Evolutionary conservation across 2,888 invertebrate species (phyloP).

Genomic region (Spodoptera picta): DNA sequence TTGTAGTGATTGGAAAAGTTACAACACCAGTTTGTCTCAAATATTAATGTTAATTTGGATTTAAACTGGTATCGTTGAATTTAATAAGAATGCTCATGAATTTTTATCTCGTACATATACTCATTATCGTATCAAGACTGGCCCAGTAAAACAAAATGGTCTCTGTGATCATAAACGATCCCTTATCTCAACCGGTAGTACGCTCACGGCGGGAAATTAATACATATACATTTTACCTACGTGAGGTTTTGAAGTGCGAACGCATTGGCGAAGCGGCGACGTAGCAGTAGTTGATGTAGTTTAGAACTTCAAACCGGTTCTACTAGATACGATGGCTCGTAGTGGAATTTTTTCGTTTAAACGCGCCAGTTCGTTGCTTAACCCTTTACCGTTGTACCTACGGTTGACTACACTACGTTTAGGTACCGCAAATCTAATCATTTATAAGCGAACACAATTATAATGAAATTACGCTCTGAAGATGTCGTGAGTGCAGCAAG

Average conservation of each 20-base stretch:
- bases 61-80: constrained; percentile 8
- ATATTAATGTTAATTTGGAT: neutral
- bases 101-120: constrained; percentile 15
- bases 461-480: constrained; percentile 13
- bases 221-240: neutral
- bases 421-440: constrained; percentile 16
- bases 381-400: constrained; percentile 52
- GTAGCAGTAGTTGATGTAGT: constrained; percentile 57
- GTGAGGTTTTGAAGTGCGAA: constrained; percentile 39
- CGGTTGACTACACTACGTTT: constrained; percentile 16
- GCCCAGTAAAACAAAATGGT: constrained; percentile 18
- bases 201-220: constrained; percentile 10
- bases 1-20: neutral
- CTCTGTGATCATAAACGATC: constrained; percentile 17
- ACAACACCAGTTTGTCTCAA: constrained; percentile 1
- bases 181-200: constrained; percentile 24
- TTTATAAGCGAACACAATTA: constrained; percentile 13
- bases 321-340: constrained; percentile 71
- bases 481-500: constrained; percentile 6
- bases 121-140: constrained; percentile 10
- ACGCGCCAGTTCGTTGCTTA: constrained; percentile 50
- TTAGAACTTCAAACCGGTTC: constrained; percentile 77
- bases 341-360: constrained; percentile 79
- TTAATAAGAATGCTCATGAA: constrained; percentile 8
- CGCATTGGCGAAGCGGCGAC: constrained; percentile 45